A percentile compares a stretch with the other conserved stretches of the same genome.
Evolutionary conservation across 2,888 invertebrate species (phyloP).

Genomic region (Caenorhabditis sp.): DNA sequence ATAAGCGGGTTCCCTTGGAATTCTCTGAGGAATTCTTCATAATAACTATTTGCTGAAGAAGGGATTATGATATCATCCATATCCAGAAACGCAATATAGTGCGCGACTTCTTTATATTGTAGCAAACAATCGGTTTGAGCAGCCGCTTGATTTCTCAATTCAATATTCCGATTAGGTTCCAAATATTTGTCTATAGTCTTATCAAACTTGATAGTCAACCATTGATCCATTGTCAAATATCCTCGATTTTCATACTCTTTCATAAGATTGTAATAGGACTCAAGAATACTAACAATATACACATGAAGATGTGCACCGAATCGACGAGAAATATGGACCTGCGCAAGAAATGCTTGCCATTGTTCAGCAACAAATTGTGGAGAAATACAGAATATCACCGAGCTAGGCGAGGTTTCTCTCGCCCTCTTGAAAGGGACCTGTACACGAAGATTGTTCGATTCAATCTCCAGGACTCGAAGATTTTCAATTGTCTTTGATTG

Average conservation of each 20-base stretch:
- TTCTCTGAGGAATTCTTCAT: conserved; percentile 36
- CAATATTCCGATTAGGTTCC: conserved; percentile 49
- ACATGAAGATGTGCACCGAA: conserved; percentile 20
- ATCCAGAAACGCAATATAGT: conserved; percentile 45
- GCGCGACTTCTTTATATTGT: conserved; percentile 40
- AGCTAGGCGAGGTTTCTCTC: conserved; percentile 5
- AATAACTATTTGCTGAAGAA: conserved; percentile 36
- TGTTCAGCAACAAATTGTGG: conserved; percentile 18
- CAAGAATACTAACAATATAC: conserved; percentile 11
- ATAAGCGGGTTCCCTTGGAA: background rate
- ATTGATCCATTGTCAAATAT: conserved; percentile 39
- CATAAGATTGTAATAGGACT: conserved; percentile 8
- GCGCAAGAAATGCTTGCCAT: conserved; percentile 16
- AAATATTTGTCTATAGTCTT: conserved; percentile 31
- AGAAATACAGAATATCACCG: conserved; percentile 18
- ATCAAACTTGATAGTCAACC: conserved; percentile 39
- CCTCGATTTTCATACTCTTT: conserved; percentile 20
- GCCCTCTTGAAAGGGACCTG: conserved; percentile 10
- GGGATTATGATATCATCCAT: conserved; percentile 52
- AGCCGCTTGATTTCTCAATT: conserved; percentile 48
- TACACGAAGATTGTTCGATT: background rate
- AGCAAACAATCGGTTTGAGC: conserved; percentile 53
- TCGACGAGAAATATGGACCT: conserved; percentile 9
- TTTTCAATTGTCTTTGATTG: background rate
- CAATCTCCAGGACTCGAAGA: background rate